Evolutionary conservation across 2,113 vertebrate species (phyloP).

Genomic region (Ophthalmolycus amberensis): DNA sequence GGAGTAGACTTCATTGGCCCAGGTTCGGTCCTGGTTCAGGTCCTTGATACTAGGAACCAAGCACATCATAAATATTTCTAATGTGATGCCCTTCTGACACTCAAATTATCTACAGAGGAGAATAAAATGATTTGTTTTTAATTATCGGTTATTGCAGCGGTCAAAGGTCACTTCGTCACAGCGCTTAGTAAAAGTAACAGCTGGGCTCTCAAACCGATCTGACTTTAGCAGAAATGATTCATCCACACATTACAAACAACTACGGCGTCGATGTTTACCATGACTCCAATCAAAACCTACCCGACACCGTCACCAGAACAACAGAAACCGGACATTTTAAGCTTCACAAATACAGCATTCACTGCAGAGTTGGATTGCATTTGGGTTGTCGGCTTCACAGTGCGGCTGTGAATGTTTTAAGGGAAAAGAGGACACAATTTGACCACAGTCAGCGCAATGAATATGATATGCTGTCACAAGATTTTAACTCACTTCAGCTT

Average conservation of each 20-base stretch:
- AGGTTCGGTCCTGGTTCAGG: background rate
- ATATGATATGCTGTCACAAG: conserved; percentile 40
- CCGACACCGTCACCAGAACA: background rate
- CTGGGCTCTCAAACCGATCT: background rate
- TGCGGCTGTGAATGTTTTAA: background rate
- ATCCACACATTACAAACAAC: background rate
- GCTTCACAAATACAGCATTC: background rate
- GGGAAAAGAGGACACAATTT: conserved; percentile 38
- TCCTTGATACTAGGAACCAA: background rate
- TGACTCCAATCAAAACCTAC: background rate
- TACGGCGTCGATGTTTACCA: background rate
- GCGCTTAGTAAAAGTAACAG: background rate
- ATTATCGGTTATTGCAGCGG: background rate
- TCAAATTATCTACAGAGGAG: background rate
- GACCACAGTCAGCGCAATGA: conserved; percentile 43
- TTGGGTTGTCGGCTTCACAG: conserved; percentile 6
- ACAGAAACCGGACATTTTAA: conserved; percentile 4
- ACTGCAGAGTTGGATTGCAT: conserved; percentile 8
- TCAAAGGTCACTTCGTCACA: conserved; percentile 17
- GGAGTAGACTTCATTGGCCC: background rate
- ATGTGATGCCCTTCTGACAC: background rate
- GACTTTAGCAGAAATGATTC: conserved; percentile 12
- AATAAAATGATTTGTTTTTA: background rate
- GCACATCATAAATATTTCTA: background rate
- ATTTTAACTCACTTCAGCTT: conserved; percentile 37